Conservation (phyloP, 2,113 vertebrate genomes). For the Proteles cristata region DNA sequence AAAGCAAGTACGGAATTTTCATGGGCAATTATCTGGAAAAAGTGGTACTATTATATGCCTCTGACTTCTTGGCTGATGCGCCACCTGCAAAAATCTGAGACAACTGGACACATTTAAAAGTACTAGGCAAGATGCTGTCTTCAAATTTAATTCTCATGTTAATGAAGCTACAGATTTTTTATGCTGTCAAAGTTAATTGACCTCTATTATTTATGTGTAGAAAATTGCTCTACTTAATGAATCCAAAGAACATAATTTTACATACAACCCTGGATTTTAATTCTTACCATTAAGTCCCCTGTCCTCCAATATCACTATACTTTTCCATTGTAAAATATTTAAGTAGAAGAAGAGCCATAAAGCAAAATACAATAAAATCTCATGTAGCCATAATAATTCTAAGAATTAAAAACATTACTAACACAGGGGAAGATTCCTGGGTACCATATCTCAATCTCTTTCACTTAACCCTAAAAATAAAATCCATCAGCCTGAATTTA, state of each 20-base stretch:
- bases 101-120: neutral
- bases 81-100: neutral
- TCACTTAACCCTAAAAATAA: neutral
- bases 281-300: neutral
- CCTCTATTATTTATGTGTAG: constrained; percentile 18
- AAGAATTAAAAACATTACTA: neutral
- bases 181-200: neutral
- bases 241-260: neutral
- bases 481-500: neutral
- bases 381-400: neutral
- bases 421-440: neutral
- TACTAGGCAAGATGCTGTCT: neutral
- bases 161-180: neutral
- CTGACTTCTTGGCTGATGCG: neutral
- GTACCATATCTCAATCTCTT: neutral
- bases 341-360: neutral
- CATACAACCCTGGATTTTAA: neutral
- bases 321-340: neutral
- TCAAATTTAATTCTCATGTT: neutral
- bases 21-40: constrained; percentile 2
- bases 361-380: neutral
- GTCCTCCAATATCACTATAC: neutral
- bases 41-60: neutral
- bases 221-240: neutral
- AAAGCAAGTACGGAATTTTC: constrained; percentile 15